Evolutionary conservation across 2,797 vertebrate species (phyloP), one percentile per base, ranked within the genome.

Genomic region (Vultur gryphus): DNA sequence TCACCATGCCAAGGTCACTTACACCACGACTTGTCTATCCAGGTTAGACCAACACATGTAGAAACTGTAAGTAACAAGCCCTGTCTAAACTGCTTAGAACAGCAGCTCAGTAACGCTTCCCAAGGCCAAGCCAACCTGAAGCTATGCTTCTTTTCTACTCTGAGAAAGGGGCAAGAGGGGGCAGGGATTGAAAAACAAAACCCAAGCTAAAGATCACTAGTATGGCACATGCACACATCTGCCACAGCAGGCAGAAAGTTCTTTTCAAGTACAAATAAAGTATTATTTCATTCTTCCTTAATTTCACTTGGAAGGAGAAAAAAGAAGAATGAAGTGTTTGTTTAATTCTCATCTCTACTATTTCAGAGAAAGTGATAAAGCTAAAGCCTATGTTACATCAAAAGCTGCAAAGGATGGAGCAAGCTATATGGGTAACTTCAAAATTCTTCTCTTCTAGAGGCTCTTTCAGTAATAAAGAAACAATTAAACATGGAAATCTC

Each of bases 1-100:
- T 71, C 78, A 67, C 58, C 59, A 15, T 3, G 52, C 84, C 92
- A 96, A 92, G 89, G 91, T 94, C 93, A 94, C 94, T 82, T 57
- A 44, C 31, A 85, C n/a, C 76, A 37, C 10, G 2, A 48, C 71
- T 52, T 76, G 89, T 37, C 93, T 58, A 4, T 24, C 70, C 72
- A 59, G 87, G 64, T 91, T 89, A 93, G 48, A 61, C 31, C 64
- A 71, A 13, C 69, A 71, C 70, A 85, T 6, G 58, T 17, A 79
- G 44, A 70, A 91, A 70, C 70, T 75, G 0, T 1, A 37, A 90
- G 66, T 13, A 92, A 23, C 84, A 51, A 77, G 93, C 52, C 58
- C 88, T 87, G 84, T 62, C 71, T 69, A 8, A 85, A 87, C 11
- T 25, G 78, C 89, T 72, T 5, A 81, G 44, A 87, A 80, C 66